A percentile compares a stretch with the other conserved stretches of the same genome.
Evolutionary conservation across 2,113 vertebrate species (phyloP).

Genomic region (Eulacestoma nigropectus): DNA sequence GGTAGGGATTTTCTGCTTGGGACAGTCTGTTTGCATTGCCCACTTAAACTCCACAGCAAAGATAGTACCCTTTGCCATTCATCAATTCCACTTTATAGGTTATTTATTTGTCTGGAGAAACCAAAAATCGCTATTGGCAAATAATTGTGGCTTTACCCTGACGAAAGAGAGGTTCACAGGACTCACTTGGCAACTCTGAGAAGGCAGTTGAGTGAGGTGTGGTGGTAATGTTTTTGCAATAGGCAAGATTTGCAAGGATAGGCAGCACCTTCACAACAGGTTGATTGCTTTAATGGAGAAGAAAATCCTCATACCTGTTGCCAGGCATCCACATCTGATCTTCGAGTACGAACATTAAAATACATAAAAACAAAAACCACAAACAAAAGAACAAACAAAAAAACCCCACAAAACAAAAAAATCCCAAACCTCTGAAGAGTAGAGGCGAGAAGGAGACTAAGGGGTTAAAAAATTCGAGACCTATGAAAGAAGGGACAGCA

Average conservation of each 20-base stretch:
- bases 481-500: background rate
- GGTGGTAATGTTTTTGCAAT: background rate
- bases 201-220: background rate
- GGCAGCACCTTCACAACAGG: background rate
- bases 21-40: background rate
- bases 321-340: background rate
- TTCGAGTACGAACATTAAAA: background rate
- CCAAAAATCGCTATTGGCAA: background rate
- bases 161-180: background rate
- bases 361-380: background rate
- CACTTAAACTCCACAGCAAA: background rate
- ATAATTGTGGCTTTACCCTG: background rate
- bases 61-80: background rate
- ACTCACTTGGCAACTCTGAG: background rate
- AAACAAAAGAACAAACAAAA: background rate
- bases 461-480: background rate
- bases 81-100: background rate
- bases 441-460: background rate
- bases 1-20: background rate
- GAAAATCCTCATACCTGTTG: background rate
- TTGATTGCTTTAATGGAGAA: background rate
- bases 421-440: background rate
- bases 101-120: background rate
- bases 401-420: background rate
- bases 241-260: background rate